Evolutionary conservation across 2,888 invertebrate species (phyloP).

Genomic region (Diplolepis rosae): DNA sequence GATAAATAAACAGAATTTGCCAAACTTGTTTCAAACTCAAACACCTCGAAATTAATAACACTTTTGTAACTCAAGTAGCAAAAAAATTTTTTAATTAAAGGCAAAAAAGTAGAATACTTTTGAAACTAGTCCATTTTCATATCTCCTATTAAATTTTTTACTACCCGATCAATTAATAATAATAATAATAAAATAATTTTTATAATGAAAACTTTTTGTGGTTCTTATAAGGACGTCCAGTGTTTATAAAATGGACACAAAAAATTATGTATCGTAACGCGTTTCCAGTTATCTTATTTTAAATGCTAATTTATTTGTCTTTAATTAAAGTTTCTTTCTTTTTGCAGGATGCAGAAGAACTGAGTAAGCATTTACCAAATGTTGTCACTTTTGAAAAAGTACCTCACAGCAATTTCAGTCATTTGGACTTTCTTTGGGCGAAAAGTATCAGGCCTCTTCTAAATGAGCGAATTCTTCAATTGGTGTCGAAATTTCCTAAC

Average conservation of each 20-base stretch:
- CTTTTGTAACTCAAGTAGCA: too few relatives aligned
- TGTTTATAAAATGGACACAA: background rate
- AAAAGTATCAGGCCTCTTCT: slow-evolving; percentile 44
- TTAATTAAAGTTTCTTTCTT: background rate
- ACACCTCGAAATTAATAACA: too few relatives aligned
- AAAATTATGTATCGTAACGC: background rate
- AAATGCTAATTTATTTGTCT: background rate
- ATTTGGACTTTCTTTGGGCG: slow-evolving; percentile 46
- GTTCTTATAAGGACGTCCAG: too few relatives aligned
- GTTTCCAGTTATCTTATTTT: background rate
- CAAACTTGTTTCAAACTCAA: too few relatives aligned
- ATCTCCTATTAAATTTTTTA: too few relatives aligned
- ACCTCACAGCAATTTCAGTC: slow-evolving; percentile 36
- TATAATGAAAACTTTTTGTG: too few relatives aligned
- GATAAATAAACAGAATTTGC: too few relatives aligned
- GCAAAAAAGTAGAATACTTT: too few relatives aligned
- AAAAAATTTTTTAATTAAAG: too few relatives aligned
- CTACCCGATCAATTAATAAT: too few relatives aligned
- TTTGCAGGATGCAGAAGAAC: slow-evolving; percentile 14
- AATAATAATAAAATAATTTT: too few relatives aligned
- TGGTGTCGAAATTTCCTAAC: slow-evolving; percentile 33
- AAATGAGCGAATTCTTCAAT: slow-evolving; percentile 44
- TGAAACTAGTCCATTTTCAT: too few relatives aligned
- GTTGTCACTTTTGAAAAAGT: slow-evolving; percentile 35
- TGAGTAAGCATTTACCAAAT: slow-evolving; percentile 37